Conservation (phyloP, 2,888 invertebrate genomes). For the Romanomermis culicivorax region DNA sequence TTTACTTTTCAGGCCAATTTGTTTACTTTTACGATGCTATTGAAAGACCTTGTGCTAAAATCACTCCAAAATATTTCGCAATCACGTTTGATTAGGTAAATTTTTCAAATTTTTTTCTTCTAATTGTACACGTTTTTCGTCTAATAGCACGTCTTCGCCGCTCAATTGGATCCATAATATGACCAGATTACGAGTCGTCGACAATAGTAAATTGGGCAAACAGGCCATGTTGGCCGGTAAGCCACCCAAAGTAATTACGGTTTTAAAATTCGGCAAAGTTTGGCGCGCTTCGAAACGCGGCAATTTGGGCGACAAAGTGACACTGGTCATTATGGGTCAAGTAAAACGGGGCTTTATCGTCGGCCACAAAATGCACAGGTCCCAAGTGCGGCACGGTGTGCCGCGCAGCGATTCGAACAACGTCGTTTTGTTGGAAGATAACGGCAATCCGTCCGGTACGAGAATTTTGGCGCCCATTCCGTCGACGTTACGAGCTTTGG, state of each 20-base stretch:
- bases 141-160: conserved; percentile 7
- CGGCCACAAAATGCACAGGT: conserved; percentile 13
- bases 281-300: conserved; percentile 11
- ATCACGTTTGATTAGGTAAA: too few species aligned
- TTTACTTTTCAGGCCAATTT: too few species aligned
- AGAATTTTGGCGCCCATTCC: conserved; percentile 87
- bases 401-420: conserved; percentile 38
- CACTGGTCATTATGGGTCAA: not conserved
- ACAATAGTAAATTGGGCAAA: conserved; percentile 85
- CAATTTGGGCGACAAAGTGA: conserved; percentile 20
- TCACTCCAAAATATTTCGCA: too few species aligned
- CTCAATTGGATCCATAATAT: conserved; percentile 20
- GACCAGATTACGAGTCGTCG: conserved; percentile 47
- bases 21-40: too few species aligned
- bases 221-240: conserved; percentile 80
- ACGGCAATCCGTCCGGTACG: conserved; percentile 77
- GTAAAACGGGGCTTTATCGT: conserved; percentile 25
- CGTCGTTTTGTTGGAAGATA: conserved; percentile 79
- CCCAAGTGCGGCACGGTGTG: conserved; percentile 21
- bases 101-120: not conserved
- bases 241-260: conserved; percentile 74
- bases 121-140: not conserved
- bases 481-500: conserved; percentile 28
- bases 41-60: too few species aligned
- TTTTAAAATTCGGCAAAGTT: conserved; percentile 44